Conservation (phyloP, 2,888 invertebrate genomes). For the Drosophila paramelanica region DNA sequence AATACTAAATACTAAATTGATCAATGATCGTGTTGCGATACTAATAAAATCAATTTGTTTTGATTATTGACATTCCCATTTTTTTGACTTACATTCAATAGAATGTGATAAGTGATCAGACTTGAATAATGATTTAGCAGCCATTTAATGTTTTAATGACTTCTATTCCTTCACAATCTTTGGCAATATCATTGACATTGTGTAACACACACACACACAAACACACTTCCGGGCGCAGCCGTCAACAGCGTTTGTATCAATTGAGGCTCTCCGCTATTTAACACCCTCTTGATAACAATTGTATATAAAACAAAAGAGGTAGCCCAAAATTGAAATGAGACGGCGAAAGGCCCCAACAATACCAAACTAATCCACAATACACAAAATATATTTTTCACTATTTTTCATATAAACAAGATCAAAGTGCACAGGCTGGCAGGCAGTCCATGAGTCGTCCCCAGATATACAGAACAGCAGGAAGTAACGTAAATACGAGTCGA, state of each 20-base stretch:
- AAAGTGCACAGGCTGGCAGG: constrained; percentile 63
- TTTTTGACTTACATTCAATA: too few relatives aligned
- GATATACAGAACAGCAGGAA: constrained; percentile 77
- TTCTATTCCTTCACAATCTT: constrained; percentile 30
- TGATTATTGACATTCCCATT: too few relatives aligned
- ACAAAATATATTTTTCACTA: constrained; percentile 68
- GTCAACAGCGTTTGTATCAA: constrained; percentile 35
- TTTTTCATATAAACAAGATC: constrained; percentile 79
- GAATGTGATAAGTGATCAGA: not conserved
- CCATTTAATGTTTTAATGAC: constrained; percentile 1
- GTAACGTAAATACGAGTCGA: constrained; percentile 70
- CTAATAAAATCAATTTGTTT: not conserved
- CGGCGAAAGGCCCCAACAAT: constrained; percentile 39
- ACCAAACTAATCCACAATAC: constrained; percentile 39
- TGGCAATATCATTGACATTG: constrained; percentile 53
- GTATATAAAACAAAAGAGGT: constrained; percentile 63
- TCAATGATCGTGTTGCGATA: not conserved
- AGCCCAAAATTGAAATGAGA: constrained; percentile 1
- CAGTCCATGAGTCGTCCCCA: constrained; percentile 72
- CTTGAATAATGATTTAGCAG: not conserved
- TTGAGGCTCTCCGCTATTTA: constrained; percentile 55
- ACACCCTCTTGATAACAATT: constrained; percentile 75
- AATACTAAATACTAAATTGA: too few relatives aligned
- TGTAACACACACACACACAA: constrained; percentile 5
- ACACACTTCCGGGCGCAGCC: constrained; percentile 47